These are phyloP conservation scores for Clavelina lepadiformis DNA, from an alignment of 23 tunicate genomes.

Conservation along the genomic window DNA sequence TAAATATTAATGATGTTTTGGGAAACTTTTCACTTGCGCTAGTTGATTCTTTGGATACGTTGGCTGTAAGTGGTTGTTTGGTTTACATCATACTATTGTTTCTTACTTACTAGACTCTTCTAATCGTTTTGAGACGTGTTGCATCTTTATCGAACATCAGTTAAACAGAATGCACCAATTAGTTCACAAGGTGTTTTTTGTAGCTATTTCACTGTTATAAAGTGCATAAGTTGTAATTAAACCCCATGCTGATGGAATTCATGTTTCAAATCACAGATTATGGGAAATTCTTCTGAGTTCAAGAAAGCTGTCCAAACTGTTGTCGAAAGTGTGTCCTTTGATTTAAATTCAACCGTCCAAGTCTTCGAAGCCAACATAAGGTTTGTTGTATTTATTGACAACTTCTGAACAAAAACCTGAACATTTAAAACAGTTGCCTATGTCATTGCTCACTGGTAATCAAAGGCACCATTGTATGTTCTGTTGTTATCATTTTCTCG, in stretches of 20 bases:
- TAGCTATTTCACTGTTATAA: too few relatives aligned
- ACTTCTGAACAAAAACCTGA: not conserved
- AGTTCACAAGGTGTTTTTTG: too few relatives aligned
- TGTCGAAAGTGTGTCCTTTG: slow-evolving; percentile 62
- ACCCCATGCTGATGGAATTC: too few relatives aligned
- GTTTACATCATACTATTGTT: too few relatives aligned
- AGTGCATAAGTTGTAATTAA: too few relatives aligned
- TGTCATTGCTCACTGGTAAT: not conserved
- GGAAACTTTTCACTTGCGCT: slow-evolving; percentile 92
- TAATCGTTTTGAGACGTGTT: too few relatives aligned
- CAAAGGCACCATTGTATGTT: not conserved
- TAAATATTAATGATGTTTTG: slow-evolving; percentile 97
- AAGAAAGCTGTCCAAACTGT: slow-evolving; percentile 73
- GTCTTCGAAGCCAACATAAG: slow-evolving; percentile 92
- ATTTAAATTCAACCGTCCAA: slow-evolving; percentile 85
- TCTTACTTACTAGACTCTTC: too few relatives aligned
- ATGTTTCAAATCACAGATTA: slow-evolving; percentile 56
- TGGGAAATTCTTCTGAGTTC: slow-evolving; percentile 78
- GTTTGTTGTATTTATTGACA: slow-evolving; percentile 9
- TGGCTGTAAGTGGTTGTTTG: slow-evolving; percentile 63
- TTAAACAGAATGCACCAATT: too few relatives aligned
- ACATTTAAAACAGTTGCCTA: not conserved
- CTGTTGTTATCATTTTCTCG: too few relatives aligned
- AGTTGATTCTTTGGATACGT: slow-evolving; percentile 83
- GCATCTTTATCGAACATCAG: too few relatives aligned